phyloP scores from a whole-genome alignment of 2,888 invertebrate species.

The Sisyra terminalis region DNA sequence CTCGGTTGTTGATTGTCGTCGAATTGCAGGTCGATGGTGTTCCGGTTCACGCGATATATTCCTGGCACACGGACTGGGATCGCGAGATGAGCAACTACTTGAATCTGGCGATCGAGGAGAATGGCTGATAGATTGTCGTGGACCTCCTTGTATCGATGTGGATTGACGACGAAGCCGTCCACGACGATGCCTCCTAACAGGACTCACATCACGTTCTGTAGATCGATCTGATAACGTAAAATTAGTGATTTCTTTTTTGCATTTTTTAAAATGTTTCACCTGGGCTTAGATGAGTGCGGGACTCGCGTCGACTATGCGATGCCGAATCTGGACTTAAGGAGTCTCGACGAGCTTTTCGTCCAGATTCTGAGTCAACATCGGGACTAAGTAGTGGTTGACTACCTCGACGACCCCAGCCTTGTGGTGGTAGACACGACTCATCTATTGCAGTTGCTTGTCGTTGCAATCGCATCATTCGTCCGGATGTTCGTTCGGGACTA shows the following conservation, averaged over 20 bases:
- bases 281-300: constrained; percentile 62
- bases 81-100: constrained; percentile 67
- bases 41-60: constrained; percentile 29
- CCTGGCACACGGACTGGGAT: constrained; percentile 65
- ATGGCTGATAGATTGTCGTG: constrained; percentile 16
- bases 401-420: constrained; percentile 48
- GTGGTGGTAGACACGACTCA: constrained; percentile 61
- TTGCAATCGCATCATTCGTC: constrained; percentile 48
- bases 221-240: constrained; percentile 36
- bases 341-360: constrained; percentile 61
- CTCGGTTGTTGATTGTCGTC: constrained; percentile 80
- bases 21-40: constrained; percentile 51
- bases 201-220: constrained; percentile 66
- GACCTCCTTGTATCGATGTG: constrained; percentile 46
- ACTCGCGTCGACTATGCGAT: constrained; percentile 54
- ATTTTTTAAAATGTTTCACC: not conserved
- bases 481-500: constrained; percentile 45
- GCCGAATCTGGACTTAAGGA: constrained; percentile 85
- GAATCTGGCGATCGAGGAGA: constrained; percentile 49
- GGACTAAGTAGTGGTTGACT: constrained; percentile 74
- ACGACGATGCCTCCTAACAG: constrained; percentile 49
- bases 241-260: not conserved
- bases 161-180: constrained; percentile 62
- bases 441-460: constrained; percentile 82
- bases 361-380: constrained; percentile 51